Conservation (phyloP, 2,797 vertebrate genomes). For the Lacerta agilis region DNA sequence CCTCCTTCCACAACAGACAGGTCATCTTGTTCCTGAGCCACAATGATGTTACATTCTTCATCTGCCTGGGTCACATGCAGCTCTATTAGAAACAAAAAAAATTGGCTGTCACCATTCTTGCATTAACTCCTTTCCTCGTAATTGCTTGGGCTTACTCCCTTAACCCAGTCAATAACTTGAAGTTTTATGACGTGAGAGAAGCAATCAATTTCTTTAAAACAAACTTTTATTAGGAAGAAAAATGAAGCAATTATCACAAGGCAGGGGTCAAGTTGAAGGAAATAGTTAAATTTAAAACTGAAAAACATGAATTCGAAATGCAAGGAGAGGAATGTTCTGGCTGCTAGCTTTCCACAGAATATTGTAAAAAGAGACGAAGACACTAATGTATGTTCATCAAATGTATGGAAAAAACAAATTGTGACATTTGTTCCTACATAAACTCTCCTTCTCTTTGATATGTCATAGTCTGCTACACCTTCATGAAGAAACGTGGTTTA, state of each 20-base stretch:
- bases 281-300: not conserved
- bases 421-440: not conserved
- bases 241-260: not conserved
- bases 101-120: not conserved
- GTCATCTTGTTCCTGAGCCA: not conserved
- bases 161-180: not conserved
- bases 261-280: not conserved
- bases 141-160: not conserved
- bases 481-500: no score
- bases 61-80: not conserved
- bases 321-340: no score
- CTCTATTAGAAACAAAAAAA: conserved; percentile 27
- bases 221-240: not conserved
- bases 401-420: not conserved
- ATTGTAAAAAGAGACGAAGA: not conserved
- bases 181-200: not conserved
- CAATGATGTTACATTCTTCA: conserved; percentile 6
- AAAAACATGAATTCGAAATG: not conserved
- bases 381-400: not conserved
- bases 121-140: not conserved
- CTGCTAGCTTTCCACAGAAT: not conserved
- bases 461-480: no score
- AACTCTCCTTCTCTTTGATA: not conserved
- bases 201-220: not conserved
- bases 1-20: rapidly evolving